Percentiles rank a stretch among this genome's conserved stretches.
phyloP scores from a whole-genome alignment of 2,888 invertebrate genomes.

The Erpobdella octoculata region DNA sequence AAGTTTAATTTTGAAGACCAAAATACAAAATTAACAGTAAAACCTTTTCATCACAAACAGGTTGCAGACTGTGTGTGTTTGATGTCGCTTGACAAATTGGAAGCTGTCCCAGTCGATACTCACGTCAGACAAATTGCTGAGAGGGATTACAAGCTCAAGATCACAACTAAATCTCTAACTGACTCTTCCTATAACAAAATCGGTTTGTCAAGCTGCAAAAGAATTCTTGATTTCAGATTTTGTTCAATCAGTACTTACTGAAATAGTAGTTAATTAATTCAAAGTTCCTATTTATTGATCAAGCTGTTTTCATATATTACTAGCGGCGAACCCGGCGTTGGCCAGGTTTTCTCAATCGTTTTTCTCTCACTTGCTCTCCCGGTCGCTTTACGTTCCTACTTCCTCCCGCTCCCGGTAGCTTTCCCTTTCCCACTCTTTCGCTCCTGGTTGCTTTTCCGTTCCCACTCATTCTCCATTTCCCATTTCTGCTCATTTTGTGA shows the following conservation, averaged over 20 bases:
- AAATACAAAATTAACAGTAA: no score
- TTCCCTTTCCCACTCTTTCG: no score
- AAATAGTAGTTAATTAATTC: not conserved
- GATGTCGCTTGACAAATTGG: conserved; percentile 82
- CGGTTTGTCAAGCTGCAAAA: no score
- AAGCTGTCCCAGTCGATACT: conserved; percentile 87
- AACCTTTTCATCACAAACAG: no score
- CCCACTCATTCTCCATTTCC: no score
- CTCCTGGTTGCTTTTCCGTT: no score
- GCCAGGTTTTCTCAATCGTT: not conserved
- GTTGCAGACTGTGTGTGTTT: conserved; percentile 94
- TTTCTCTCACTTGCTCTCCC: no score
- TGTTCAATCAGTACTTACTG: no score
- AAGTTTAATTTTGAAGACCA: no score
- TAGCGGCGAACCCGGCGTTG: not conserved
- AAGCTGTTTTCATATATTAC: not conserved
- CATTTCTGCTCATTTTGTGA: no score
- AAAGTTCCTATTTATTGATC: not conserved
- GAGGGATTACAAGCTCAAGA: conserved; percentile 64
- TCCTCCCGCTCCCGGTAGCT: no score
- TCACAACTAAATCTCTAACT: conserved; percentile 68
- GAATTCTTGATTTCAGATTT: conserved; percentile 10
- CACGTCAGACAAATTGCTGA: conserved; percentile 87
- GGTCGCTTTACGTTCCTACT: no score
- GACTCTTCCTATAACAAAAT: conserved; percentile 76